These are phyloP conservation scores for Lamprologus speciosus DNA, from an alignment of 2,113 vertebrate species.

Conservation along the genomic window DNA sequence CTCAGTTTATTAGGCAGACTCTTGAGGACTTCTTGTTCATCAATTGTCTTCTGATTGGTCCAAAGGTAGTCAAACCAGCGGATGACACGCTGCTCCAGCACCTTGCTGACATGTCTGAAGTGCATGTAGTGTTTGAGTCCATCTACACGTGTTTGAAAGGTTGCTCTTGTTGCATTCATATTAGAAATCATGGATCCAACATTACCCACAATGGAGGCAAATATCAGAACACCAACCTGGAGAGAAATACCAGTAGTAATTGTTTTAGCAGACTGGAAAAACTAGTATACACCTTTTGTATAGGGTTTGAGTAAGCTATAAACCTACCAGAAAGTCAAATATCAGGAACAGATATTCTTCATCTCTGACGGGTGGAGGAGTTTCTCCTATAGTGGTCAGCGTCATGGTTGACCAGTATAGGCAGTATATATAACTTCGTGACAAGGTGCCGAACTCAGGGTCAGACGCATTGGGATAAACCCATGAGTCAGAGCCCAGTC, in stretches of 20 bases:
- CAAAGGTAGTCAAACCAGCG: slow-evolving; percentile 96
- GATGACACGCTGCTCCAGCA: slow-evolving; percentile 89
- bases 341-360: slow-evolving; percentile 95
- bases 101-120: slow-evolving; percentile 91
- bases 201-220: slow-evolving; percentile 95
- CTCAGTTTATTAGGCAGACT: slow-evolving; percentile 89
- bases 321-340: slow-evolving; percentile 85
- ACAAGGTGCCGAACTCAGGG: slow-evolving; percentile 78
- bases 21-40: slow-evolving; percentile 87
- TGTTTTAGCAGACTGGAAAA: not conserved
- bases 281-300: not conserved
- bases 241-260: not conserved
- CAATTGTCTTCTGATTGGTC: slow-evolving; percentile 90
- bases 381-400: slow-evolving; percentile 94
- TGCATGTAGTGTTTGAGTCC: slow-evolving; percentile 96
- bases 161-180: slow-evolving; percentile 89
- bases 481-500: slow-evolving; percentile 90
- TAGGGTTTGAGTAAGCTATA: not conserved
- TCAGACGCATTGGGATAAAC: slow-evolving; percentile 92
- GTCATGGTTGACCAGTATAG: slow-evolving; percentile 97
- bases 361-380: slow-evolving; percentile 84
- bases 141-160: slow-evolving; percentile 88
- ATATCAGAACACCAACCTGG: slow-evolving; percentile 86
- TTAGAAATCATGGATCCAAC: slow-evolving; percentile 97
- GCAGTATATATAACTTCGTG: slow-evolving; percentile 85